Conservation (phyloP, 1,140 invertebrate species). For the Ridgeia piscesae region DNA sequence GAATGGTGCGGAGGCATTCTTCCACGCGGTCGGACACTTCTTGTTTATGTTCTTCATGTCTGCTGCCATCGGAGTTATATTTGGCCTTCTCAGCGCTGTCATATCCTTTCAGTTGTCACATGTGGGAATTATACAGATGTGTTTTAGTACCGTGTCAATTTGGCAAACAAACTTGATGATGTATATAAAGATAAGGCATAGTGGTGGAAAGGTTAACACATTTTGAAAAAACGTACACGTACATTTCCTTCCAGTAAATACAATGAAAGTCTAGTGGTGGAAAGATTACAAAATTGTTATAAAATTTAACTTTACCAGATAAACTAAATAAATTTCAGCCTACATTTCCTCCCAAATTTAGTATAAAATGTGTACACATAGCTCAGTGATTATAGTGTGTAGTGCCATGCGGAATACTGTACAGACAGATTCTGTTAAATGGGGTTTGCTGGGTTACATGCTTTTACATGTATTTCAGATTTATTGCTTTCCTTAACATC, state of each 20-base stretch:
- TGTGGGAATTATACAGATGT: background rate
- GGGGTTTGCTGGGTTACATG: background rate
- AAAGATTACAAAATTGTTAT: background rate
- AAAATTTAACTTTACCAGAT: background rate
- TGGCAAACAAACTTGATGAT: background rate
- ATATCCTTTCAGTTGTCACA: conserved; percentile 59
- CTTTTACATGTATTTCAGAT: background rate
- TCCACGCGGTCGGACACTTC: conserved; percentile 87
- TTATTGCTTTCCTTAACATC: conserved; percentile 27
- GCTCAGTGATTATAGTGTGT: too few relatives aligned
- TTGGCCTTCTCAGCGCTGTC: conserved; percentile 90
- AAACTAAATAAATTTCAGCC: background rate
- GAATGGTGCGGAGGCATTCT: conserved; percentile 75
- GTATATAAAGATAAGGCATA: background rate
- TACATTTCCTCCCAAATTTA: background rate
- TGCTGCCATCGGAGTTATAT: conserved; percentile 92
- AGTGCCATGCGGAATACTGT: too few relatives aligned
- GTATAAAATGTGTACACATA: too few relatives aligned
- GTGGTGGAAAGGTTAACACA: background rate
- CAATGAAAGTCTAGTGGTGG: background rate
- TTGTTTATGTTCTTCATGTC: conserved; percentile 98
- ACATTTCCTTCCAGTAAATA: too few relatives aligned
- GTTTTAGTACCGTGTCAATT: conserved; percentile 1
- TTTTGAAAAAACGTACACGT: too few relatives aligned
- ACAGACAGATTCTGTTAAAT: too few relatives aligned